phyloP scores from a whole-genome alignment of 2,888 invertebrate species.

The Erannis defoliaria region DNA sequence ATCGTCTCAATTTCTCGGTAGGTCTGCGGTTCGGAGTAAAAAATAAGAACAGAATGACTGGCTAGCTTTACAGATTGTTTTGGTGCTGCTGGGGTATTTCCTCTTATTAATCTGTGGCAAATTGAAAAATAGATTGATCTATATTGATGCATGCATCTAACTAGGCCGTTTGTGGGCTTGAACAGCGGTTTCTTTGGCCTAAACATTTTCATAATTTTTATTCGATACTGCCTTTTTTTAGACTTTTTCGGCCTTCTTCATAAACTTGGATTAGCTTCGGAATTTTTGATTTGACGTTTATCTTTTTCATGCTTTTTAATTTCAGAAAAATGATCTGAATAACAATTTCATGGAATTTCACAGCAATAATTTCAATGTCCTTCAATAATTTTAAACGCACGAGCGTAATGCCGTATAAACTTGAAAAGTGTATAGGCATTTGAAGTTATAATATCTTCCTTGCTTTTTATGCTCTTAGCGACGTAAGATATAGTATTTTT shows the following conservation, averaged over 20 bases:
- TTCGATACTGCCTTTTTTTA: too few species aligned
- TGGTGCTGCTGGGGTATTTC: constrained; percentile 10
- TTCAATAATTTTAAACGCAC: not conserved
- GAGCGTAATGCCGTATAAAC: not conserved
- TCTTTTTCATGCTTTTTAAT: too few species aligned
- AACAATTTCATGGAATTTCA: constrained; percentile 2
- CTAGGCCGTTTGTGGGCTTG: too few species aligned
- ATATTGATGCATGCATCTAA: too few species aligned
- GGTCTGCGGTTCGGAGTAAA: constrained; percentile 18
- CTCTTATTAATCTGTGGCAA: not conserved
- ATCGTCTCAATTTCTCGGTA: constrained; percentile 28
- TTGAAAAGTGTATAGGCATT: too few species aligned
- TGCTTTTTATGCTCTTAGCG: not conserved
- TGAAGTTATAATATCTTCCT: not conserved
- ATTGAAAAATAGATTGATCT: not conserved
- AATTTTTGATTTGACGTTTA: too few species aligned
- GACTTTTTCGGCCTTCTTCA: too few species aligned
- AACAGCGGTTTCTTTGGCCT: too few species aligned
- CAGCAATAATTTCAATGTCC: not conserved
- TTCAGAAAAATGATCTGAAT: constrained; percentile 6
- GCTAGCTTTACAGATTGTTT: constrained; percentile 12
- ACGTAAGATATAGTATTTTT: not conserved
- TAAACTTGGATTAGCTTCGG: too few species aligned
- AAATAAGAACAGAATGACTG: constrained; percentile 19
- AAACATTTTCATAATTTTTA: not conserved